These are phyloP conservation scores for Drosophila mimica DNA, from an alignment of 2,888 invertebrate genomes.

Conservation along the genomic window DNA sequence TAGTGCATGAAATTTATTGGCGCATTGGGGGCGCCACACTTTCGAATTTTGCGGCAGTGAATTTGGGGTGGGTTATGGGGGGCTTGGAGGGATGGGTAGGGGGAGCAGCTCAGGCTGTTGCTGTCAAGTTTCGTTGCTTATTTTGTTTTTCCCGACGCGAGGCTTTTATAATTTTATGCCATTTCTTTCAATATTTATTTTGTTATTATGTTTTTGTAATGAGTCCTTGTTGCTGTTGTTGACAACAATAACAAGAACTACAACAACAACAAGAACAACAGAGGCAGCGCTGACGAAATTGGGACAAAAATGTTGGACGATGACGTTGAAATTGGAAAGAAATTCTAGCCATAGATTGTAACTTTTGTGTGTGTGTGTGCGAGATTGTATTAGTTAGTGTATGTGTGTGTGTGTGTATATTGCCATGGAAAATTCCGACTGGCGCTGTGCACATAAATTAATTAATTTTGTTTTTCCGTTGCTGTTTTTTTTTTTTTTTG, in stretches of 20 bases:
- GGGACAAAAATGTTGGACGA: constrained; percentile 66
- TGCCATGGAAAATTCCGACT: constrained; percentile 77
- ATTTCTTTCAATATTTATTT: constrained; percentile 81
- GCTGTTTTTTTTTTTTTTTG: constrained; percentile 26
- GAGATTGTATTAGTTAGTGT: constrained; percentile 9
- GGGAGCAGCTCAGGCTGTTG: constrained; percentile 46
- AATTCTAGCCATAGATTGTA: constrained; percentile 73
- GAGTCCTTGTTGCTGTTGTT: constrained; percentile 66
- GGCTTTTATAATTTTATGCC: constrained; percentile 81
- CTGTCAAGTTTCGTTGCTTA: constrained; percentile 64
- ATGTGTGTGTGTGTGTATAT: constrained; percentile 46
- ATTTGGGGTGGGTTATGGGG: neutral
- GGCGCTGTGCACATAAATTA: constrained; percentile 71
- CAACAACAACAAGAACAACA: constrained; percentile 11
- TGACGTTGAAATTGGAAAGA: constrained; percentile 79
- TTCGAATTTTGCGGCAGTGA: constrained; percentile 39
- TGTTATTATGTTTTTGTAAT: constrained; percentile 82
- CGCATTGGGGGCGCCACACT: constrained; percentile 69
- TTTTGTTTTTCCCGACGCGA: constrained; percentile 44
- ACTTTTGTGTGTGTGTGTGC: constrained; percentile 15
- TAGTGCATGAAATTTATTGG: constrained; percentile 79
- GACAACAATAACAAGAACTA: constrained; percentile 34
- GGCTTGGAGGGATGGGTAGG: neutral
- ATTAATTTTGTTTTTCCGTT: constrained; percentile 75
- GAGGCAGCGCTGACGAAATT: constrained; percentile 48